Evolutionary conservation across 2,888 invertebrate species (phyloP), one percentile per base, ranked within the genome.

Genomic region (Troides helena): DNA sequence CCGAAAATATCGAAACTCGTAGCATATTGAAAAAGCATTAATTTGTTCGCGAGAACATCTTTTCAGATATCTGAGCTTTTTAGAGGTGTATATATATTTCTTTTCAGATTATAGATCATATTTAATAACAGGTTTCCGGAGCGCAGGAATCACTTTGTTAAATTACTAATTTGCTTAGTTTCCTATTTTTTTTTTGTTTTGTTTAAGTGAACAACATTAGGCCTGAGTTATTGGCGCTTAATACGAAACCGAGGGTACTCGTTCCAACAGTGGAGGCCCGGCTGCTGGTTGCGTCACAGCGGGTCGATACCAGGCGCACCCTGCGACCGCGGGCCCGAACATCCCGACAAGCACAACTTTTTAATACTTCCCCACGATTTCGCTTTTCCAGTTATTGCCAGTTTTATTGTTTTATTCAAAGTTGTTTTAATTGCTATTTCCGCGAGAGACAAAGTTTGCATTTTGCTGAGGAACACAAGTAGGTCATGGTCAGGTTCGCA

Each of bases 301-400:
- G 73, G 78, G 80, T 88, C 86, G 89, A 89, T 89, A 89, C 23
- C 62, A 67, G 74, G 74, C 76, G 75, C 86, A 81, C 85, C 85
- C 81, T 74, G 77, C 79, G 77, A 78, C 81, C 73, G 74, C 73
- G 72, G 71, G 69, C 75, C 78, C 80, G 78, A 83, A 80, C 80
- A 81, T 79, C 74, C 77, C 69, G 25, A 12, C 61, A 46, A 61
- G 61, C 65, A 39, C 77, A 83, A 85, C 80, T 84, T 85, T 82
- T 82, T 80, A 81, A 82, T 81, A 83, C 80, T 80, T 80, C 74
- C 4, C 60, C 53, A 46, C 69, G 76, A 81, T 81, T 79, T 76
- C 78, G 80, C 79, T 74, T 72, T 74, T 75, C 76, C 73, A 73
- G 74, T 74, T 74, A 76, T 74, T 74, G 72, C 67, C 56, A 62